These are phyloP conservation scores for Atherinomorus stipes DNA, from an alignment of 2,113 vertebrate genomes.

Conservation along the genomic window DNA sequence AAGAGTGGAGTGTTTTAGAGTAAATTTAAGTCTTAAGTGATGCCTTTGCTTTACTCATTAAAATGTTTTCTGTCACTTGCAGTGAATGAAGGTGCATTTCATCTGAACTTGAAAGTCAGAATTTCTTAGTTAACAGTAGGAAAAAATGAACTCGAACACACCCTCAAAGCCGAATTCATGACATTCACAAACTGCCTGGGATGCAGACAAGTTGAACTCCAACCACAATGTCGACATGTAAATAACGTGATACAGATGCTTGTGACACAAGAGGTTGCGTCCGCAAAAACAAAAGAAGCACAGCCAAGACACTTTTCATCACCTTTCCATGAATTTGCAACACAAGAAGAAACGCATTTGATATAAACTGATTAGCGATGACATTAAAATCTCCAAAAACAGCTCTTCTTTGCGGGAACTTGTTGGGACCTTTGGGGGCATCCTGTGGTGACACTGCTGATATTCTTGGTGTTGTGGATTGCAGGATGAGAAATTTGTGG, in stretches of 20 bases:
- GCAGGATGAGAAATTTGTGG: not conserved
- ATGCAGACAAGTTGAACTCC: not conserved
- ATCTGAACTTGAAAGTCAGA: too few species aligned
- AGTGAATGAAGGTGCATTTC: too few species aligned
- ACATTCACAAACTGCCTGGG: not conserved
- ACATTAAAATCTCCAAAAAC: not conserved
- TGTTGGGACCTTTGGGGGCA: not conserved
- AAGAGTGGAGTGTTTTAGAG: not conserved
- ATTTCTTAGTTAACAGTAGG: too few species aligned
- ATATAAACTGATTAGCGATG: not conserved
- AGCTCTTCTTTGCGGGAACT: too few species aligned
- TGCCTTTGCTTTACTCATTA: too few species aligned
- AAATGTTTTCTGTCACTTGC: too few species aligned
- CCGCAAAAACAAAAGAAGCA: slow-evolving; percentile 2
- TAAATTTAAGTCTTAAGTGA: not conserved
- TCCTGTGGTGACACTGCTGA: too few species aligned
- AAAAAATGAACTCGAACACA: too few species aligned
- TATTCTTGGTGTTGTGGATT: not conserved
- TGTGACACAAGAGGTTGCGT: slow-evolving; percentile 13
- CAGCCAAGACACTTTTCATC: not conserved
- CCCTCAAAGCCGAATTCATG: not conserved
- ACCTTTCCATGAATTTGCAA: slow-evolving; percentile 8
- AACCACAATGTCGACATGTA: not conserved
- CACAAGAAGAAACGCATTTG: slow-evolving; percentile 5
- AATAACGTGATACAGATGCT: not conserved